Percentiles rank a stretch among this genome's conserved stretches.
Conservation (phyloP, 2,797 vertebrate species). For the Silurus aristotelis region DNA sequence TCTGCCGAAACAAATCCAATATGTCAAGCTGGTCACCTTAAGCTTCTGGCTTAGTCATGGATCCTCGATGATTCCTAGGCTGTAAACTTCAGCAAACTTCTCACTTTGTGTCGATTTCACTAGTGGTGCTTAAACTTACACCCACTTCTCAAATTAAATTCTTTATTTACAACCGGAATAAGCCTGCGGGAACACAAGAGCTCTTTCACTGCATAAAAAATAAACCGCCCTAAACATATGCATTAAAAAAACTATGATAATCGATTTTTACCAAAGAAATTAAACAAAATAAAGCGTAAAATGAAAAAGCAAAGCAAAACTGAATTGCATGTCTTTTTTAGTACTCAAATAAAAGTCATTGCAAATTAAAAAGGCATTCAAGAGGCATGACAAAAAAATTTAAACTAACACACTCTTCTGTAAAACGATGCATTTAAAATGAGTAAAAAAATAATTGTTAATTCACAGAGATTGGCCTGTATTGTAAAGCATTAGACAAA, state of each 20-base stretch:
- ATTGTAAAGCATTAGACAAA: neutral
- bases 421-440: neutral
- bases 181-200: neutral
- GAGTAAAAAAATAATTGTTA: neutral
- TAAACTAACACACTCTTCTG: neutral
- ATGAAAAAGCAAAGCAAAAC: neutral
- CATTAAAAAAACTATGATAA: neutral
- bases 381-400: neutral
- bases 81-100: neutral
- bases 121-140: neutral
- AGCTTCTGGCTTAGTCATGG: slow-evolving; percentile 15
- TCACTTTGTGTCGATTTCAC: neutral
- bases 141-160: neutral
- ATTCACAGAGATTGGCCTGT: neutral
- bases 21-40: neutral
- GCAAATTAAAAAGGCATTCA: neutral
- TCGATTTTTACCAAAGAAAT: no score
- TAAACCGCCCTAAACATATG: neutral
- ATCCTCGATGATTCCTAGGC: neutral
- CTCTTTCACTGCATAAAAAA: neutral
- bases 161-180: neutral
- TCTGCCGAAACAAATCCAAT: slow-evolving; percentile 25
- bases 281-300: neutral
- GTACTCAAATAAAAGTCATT: neutral
- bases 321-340: neutral